Base-by-base conservation (phyloP, 2,113 vertebrate species). In the Lepisosteus osseus region DNA sequence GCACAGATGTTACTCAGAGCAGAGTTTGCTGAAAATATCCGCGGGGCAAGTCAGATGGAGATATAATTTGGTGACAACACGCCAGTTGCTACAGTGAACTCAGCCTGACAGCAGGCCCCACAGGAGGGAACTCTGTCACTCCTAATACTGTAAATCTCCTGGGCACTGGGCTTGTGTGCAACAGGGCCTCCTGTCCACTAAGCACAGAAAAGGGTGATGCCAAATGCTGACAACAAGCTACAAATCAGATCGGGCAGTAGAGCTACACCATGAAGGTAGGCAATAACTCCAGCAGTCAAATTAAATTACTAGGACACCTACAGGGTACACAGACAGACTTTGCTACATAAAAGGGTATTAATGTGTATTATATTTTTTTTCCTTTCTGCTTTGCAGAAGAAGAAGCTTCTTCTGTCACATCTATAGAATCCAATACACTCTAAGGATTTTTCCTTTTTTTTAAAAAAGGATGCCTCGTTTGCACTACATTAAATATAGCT, bases 1-100 rank as follows among this genome's bases (percentile, higher is more conserved):
- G 3, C 13, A 42, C 1, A 2, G 2, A 6, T 0, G 64, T n/a
- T 70, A 13, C 1, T 64, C 17, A 0, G 0, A 61, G 11, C 3
- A 67, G 42, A 62, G 57, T 15, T 29, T 51, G 47, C 47, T 51
- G 47, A 14, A 71, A 8, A 13, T 61, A 69, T 74, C 73, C 76
- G 77, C 74, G 82, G 75, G 72, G 74, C 6, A 82, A 74, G 78
- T 80, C 76, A 78, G 67, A 68, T 78, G 76, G 72, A 79, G 73
- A 64, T 0, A 0, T 69, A 59, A 65, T 63, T 17, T 0, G 0
- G 41, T 13, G 78, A 69, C 61, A 69, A 43, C 4, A 54, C 71
- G 77, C 55, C 75, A 78, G 71, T 56, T 83, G 78, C 67, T 77
- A 64, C 79, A 69, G 57, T 68, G 65, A 64, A 17, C 57, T 71